Evolutionary conservation across 2,113 vertebrate species (phyloP), one percentile per base, ranked within the genome.

Genomic region (Sorex araneus): DNA sequence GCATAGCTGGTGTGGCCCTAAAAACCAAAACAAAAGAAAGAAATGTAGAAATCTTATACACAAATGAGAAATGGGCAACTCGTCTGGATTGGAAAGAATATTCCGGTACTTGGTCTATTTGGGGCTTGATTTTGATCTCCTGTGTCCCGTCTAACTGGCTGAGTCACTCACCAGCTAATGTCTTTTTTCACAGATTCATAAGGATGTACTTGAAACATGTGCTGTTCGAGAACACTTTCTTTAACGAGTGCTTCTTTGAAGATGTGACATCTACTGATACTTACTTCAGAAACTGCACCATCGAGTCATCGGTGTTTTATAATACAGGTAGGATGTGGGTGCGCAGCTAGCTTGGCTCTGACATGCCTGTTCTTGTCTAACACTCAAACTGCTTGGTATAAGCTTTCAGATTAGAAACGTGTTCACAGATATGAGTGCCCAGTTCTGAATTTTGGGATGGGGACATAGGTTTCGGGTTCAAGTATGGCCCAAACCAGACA

Each of bases 171-270:
- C 63, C 25, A 60, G 2, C 15, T 30, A 7, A 66, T 47, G 2
- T 83, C 76, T 95, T 64, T 40, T 77, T 80, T 78, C 91, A 71
- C 91, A 99, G 99, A 96, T 99, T 99, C 95, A 97, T 98, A 66
- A 98, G 98, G 86, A 99, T 99, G 96, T 99, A 99, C 96, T 98
- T 99, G 43, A 99, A 98, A 92, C 98, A 99, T 3, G 99, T 99
- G 27, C 99, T 98, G 91, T 99, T 99, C 96, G 98, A 99, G 94
- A 97, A 99, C 92, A 98, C 98, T 0, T 94, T 99, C 21, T 99
- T 99, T 97, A 98, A 99, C 79, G 98, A 99, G n/a, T 99, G 99
- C 95, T 98, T 98, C 96, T 99, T 99, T 96, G 99, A 99, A 97
- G 99, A 99, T 9, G 94, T 99, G 94, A 99, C 96, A 83, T 99